phyloP scores from a whole-genome alignment of 1,140 invertebrate genomes.

The Trichogramma pretiosum region DNA sequence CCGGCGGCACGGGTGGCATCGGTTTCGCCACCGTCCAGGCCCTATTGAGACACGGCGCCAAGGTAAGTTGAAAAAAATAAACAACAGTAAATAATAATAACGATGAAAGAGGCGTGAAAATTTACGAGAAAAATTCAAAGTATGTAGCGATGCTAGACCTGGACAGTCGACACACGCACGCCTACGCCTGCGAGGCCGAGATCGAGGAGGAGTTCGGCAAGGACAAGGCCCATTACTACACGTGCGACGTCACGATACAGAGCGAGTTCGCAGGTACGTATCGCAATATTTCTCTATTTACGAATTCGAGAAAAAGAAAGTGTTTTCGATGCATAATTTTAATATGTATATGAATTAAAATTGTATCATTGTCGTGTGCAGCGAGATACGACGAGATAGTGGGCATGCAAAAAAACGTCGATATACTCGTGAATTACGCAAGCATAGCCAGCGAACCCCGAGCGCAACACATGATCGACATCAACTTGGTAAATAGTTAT shows the following conservation, averaged over 20 bases:
- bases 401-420: constrained; percentile 9
- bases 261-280: constrained; percentile 15
- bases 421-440: constrained; percentile 13
- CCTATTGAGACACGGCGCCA: constrained; percentile 15
- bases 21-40: constrained; percentile 4
- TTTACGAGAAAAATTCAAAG: too few species aligned
- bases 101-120: too few species aligned
- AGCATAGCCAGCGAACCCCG: constrained; percentile 6
- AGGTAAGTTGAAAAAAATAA: too few species aligned
- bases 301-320: background rate
- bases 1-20: constrained; percentile 38
- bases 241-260: constrained; percentile 31
- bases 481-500: constrained; percentile 10
- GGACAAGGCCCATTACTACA: constrained; percentile 28
- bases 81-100: too few species aligned
- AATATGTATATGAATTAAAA: background rate
- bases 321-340: too few species aligned
- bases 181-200: background rate
- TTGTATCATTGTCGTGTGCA: background rate
- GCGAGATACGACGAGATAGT: constrained; percentile 18
- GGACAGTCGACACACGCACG: constrained; percentile 5
- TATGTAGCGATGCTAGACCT: constrained; percentile 15
- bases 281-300: background rate
- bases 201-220: constrained; percentile 31
- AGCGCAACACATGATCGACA: constrained; percentile 14